These are phyloP conservation scores for Cantharis rustica DNA, from an alignment of 2,888 invertebrate genomes.

Conservation along the genomic window DNA sequence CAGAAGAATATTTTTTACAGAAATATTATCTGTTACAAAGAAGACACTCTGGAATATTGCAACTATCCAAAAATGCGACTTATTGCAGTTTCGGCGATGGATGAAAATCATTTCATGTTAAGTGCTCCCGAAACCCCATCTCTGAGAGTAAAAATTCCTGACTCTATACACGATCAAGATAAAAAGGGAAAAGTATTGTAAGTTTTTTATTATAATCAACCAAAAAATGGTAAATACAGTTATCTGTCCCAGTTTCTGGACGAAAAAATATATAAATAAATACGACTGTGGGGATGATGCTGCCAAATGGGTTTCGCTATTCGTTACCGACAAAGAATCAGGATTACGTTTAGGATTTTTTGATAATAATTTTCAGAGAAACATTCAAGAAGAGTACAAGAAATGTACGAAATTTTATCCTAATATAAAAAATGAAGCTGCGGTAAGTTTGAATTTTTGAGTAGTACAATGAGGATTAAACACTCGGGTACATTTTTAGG, in stretches of 20 bases:
- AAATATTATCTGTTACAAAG: neutral
- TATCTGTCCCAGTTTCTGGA: neutral
- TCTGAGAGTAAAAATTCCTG: conserved; percentile 53
- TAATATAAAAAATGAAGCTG: conserved; percentile 42
- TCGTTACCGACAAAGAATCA: conserved; percentile 36
- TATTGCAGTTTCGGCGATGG: conserved; percentile 53
- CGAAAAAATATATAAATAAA: neutral
- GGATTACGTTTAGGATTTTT: conserved; percentile 50
- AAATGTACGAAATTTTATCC: conserved; percentile 43
- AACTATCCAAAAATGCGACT: conserved; percentile 57
- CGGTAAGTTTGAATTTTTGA: conserved; percentile 34
- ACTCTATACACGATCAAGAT: neutral
- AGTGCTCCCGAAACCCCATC: conserved; percentile 57
- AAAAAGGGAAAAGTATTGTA: neutral
- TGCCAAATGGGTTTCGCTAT: conserved; percentile 62
- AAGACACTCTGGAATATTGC: conserved; percentile 46
- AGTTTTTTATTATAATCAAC: neutral
- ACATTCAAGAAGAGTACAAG: conserved; percentile 40
- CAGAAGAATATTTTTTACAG: neutral
- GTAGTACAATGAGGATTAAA: neutral
- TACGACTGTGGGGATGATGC: conserved; percentile 68
- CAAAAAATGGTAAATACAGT: neutral
- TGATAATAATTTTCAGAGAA: conserved; percentile 40
- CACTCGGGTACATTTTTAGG: conserved; percentile 47
- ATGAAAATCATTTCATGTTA: conserved; percentile 52